Evolutionary conservation across 2,797 vertebrate genomes (phyloP).

Genomic region (Hoplostethus atlanticus): DNA sequence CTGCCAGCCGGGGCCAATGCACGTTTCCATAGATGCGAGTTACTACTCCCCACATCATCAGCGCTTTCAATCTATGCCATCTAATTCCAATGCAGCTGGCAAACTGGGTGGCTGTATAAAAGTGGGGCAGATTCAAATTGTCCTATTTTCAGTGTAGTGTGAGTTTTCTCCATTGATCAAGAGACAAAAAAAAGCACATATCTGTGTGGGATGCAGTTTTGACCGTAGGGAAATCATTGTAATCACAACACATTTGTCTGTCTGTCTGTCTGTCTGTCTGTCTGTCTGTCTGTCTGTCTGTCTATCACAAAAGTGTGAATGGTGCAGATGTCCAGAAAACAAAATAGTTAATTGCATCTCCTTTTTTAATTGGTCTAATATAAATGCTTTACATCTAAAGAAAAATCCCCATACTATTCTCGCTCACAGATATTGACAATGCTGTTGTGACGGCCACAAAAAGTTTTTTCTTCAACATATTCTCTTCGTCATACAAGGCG

Average conservation of each 20-base stretch:
- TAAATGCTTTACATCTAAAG: not conserved
- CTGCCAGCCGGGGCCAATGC: slow-evolving; percentile 76
- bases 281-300: slow-evolving; percentile 4
- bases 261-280: not conserved
- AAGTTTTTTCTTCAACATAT: not conserved
- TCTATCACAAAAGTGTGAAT: slow-evolving; percentile 9
- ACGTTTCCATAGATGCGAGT: slow-evolving; percentile 69
- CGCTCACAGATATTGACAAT: not conserved
- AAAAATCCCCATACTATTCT: not conserved
- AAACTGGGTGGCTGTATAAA: slow-evolving; percentile 66
- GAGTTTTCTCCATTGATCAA: slow-evolving; percentile 34
- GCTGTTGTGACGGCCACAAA: not conserved
- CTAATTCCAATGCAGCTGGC: slow-evolving; percentile 52
- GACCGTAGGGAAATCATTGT: too few relatives aligned
- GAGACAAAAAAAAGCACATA: slow-evolving; percentile 41
- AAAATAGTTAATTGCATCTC: not conserved
- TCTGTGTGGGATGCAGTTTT: too few relatives aligned
- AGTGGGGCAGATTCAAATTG: slow-evolving; percentile 71
- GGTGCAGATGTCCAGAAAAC: slow-evolving; percentile 20
- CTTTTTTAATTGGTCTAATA: not conserved
- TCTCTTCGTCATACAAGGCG: not conserved
- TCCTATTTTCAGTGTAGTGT: slow-evolving; percentile 50
- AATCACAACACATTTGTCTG: not conserved
- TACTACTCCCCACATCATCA: slow-evolving; percentile 54
- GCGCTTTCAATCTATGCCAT: slow-evolving; percentile 77